Conservation (phyloP, 2,888 invertebrate species). For the Willowsia nigromaculata region DNA sequence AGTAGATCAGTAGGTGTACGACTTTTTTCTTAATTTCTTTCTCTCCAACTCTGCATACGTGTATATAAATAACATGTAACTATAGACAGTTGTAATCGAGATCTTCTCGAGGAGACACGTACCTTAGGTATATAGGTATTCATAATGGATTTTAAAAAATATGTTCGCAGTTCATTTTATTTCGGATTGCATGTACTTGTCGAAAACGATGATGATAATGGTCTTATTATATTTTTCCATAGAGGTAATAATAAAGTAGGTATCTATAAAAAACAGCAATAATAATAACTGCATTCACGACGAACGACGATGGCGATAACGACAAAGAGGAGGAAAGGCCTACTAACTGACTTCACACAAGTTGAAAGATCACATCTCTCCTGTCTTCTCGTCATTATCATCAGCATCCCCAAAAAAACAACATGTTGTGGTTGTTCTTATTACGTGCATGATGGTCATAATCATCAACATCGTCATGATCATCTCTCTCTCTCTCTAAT, state of each 20-base stretch:
- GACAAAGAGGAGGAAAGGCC: constrained; percentile 40
- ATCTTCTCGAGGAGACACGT: neutral
- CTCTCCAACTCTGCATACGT: neutral
- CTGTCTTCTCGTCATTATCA: constrained; percentile 35
- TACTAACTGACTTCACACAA: constrained; percentile 60
- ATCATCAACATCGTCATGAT: constrained; percentile 33
- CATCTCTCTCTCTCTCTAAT: constrained; percentile 43
- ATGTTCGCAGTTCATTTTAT: constrained; percentile 25
- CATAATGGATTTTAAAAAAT: neutral
- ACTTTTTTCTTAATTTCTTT: constrained; percentile 45
- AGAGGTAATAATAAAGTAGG: constrained; percentile 10
- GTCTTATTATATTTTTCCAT: constrained; percentile 20
- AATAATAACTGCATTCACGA: constrained; percentile 26
- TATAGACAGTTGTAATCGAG: no score
- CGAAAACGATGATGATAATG: neutral
- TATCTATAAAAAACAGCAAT: neutral
- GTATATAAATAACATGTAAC: neutral
- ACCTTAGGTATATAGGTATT: neutral
- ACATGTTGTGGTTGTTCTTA: constrained; percentile 64
- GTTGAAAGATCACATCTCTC: constrained; percentile 64
- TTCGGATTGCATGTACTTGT: constrained; percentile 27
- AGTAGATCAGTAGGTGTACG: constrained; percentile 61
- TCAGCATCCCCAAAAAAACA: neutral
- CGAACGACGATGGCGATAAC: constrained; percentile 18
- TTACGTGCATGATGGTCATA: constrained; percentile 53